Percentiles rank a stretch among this genome's conserved stretches.
phyloP scores from a whole-genome alignment of 2,888 invertebrate species.

The Byasa hedistus region DNA sequence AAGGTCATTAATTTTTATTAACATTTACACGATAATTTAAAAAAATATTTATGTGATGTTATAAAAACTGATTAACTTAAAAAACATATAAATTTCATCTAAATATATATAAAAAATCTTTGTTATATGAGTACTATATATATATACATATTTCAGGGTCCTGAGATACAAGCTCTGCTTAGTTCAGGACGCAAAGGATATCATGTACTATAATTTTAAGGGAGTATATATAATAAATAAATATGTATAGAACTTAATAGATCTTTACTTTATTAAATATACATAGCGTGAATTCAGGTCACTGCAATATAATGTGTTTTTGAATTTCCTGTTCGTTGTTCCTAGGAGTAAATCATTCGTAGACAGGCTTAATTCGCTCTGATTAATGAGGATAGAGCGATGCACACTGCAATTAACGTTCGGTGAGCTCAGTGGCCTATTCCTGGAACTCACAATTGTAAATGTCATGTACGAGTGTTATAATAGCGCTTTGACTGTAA shows the following conservation, averaged over 20 bases:
- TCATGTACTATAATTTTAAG: no score
- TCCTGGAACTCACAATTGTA: constrained; percentile 23
- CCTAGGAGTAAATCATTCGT: constrained; percentile 15
- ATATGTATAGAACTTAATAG: neutral
- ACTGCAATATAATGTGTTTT: neutral
- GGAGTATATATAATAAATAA: no score
- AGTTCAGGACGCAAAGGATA: no score
- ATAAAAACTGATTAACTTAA: no score
- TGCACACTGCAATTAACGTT: constrained; percentile 28
- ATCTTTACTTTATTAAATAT: neutral
- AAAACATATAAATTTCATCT: no score
- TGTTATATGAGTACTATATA: no score
- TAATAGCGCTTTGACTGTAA: neutral
- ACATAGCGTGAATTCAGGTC: constrained; percentile 4
- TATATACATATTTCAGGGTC: no score
- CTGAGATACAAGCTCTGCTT: no score
- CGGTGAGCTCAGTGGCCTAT: constrained; percentile 29
- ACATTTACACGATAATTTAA: no score
- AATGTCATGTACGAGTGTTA: neutral
- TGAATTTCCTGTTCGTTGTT: constrained; percentile 5
- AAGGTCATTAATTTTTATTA: no score
- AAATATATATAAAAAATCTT: no score
- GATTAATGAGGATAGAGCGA: constrained; percentile 29
- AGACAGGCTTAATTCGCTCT: constrained; percentile 28
- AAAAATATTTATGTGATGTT: no score